phyloP scores from a whole-genome alignment of 1,140 invertebrate species.

The Tachypleus tridentatus region DNA sequence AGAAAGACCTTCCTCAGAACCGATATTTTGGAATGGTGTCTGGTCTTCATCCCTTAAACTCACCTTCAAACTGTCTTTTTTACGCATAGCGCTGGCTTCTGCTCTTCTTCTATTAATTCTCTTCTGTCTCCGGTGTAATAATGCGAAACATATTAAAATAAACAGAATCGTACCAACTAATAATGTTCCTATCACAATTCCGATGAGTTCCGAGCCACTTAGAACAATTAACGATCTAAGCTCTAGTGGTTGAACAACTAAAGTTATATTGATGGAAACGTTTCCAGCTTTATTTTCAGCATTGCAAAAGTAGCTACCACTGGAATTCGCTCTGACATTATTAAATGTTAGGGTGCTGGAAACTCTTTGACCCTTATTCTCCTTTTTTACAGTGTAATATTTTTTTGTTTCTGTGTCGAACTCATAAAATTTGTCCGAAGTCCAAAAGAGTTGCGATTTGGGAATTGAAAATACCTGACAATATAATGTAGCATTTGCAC shows the following conservation, averaged over 20 bases:
- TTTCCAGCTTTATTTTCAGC: slow-evolving; percentile 64
- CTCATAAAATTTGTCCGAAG: slow-evolving; percentile 38
- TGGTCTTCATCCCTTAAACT: too few species aligned
- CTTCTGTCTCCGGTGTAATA: too few species aligned
- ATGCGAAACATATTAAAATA: too few species aligned
- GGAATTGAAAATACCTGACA: slow-evolving; percentile 57
- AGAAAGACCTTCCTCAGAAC: too few species aligned
- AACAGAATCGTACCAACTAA: background rate
- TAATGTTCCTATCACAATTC: background rate
- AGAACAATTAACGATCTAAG: background rate
- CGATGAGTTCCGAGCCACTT: background rate
- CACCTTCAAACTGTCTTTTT: too few species aligned
- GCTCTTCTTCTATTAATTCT: too few species aligned
- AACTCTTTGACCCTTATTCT: slow-evolving; percentile 5
- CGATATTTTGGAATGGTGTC: too few species aligned
- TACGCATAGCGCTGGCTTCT: too few species aligned
- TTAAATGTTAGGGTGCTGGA: slow-evolving; percentile 54
- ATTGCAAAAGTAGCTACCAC: slow-evolving; percentile 55
- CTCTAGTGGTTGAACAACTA: slow-evolving; percentile 38
- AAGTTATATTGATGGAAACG: slow-evolving; percentile 52
- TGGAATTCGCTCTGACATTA: slow-evolving; percentile 51
- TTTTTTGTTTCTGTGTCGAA: slow-evolving; percentile 32
- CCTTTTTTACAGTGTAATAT: slow-evolving; percentile 38
- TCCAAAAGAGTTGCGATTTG: slow-evolving; percentile 42
- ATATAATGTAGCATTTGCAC: slow-evolving; percentile 55